Percentiles rank a stretch among this genome's conserved stretches.
Conservation (phyloP, 1,140 invertebrate genomes). For the Harpegnathos saltator region DNA sequence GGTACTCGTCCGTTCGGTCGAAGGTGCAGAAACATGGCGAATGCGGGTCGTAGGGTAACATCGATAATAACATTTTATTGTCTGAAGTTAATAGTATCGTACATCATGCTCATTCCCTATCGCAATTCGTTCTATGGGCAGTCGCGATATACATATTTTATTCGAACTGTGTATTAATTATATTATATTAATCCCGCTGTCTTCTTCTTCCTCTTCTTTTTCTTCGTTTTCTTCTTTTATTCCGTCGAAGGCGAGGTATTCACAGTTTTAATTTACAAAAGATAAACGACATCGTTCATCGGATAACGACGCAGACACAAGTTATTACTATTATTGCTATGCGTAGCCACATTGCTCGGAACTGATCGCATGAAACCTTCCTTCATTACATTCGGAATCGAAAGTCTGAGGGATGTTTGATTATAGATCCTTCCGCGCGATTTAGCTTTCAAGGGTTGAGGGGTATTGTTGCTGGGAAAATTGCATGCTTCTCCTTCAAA, state of each 20-base stretch:
- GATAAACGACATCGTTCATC: conserved; percentile 69
- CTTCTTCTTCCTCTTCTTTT: no score
- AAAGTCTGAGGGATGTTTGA: background rate
- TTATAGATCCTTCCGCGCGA: background rate
- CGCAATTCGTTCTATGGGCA: conserved; percentile 70
- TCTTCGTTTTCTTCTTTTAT: no score
- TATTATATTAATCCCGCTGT: conserved; percentile 60
- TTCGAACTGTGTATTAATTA: conserved; percentile 67
- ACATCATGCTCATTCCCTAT: conserved; percentile 78
- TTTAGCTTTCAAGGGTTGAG: background rate
- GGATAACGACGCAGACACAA: conserved; percentile 64
- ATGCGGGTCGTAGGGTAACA: conserved; percentile 77
- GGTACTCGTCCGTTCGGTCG: no score
- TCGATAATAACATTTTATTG: conserved; percentile 86
- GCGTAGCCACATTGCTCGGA: conserved; percentile 45
- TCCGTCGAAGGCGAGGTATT: conserved; percentile 74
- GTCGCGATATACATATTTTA: conserved; percentile 46
- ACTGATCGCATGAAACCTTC: conserved; percentile 26
- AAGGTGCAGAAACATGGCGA: conserved; percentile 32
- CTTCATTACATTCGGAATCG: background rate
- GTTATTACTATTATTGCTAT: conserved; percentile 73
- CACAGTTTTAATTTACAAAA: conserved; percentile 76
- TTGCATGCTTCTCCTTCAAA: background rate
- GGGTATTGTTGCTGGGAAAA: conserved; percentile 14
- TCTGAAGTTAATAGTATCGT: conserved; percentile 84